Conservation (phyloP, 2,113 vertebrate species). For the Anguilla japonica region DNA sequence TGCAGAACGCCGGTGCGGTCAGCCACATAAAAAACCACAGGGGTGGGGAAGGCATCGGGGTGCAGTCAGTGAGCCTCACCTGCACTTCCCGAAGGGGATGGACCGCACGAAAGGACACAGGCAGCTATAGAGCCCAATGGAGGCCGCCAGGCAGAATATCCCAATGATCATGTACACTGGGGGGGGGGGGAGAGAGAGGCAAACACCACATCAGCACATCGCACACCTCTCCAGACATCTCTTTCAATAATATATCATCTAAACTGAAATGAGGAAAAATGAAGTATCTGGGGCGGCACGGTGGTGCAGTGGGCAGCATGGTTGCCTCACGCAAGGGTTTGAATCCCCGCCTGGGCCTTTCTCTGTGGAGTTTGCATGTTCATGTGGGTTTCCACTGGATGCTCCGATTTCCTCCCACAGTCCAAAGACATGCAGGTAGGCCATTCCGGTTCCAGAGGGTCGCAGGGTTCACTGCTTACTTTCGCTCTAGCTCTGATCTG, state of each 20-base stretch:
- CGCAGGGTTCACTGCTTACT: neutral
- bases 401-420: no score
- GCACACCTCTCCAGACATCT: neutral
- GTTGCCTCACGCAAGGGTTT: no score
- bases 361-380: no score
- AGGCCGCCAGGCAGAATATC: constrained; percentile 91
- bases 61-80: constrained; percentile 66
- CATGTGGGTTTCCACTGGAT: no score
- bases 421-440: no score
- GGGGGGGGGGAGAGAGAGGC: constrained; percentile 2
- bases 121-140: constrained; percentile 90
- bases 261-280: neutral
- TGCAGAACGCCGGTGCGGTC: neutral
- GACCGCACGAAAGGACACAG: constrained; percentile 85
- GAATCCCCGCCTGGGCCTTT: no score
- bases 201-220: neutral
- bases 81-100: constrained; percentile 85
- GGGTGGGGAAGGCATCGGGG: neutral
- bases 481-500: neutral
- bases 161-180: constrained; percentile 88
- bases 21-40: neutral
- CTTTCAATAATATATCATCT: neutral
- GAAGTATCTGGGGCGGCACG: neutral
- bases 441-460: neutral
- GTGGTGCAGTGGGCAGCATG: no score